Percentiles rank a stretch among this genome's conserved stretches.
These are phyloP conservation scores for Amphiprion ocellaris DNA, from an alignment of 2,113 vertebrate genomes.

Conservation along the genomic window DNA sequence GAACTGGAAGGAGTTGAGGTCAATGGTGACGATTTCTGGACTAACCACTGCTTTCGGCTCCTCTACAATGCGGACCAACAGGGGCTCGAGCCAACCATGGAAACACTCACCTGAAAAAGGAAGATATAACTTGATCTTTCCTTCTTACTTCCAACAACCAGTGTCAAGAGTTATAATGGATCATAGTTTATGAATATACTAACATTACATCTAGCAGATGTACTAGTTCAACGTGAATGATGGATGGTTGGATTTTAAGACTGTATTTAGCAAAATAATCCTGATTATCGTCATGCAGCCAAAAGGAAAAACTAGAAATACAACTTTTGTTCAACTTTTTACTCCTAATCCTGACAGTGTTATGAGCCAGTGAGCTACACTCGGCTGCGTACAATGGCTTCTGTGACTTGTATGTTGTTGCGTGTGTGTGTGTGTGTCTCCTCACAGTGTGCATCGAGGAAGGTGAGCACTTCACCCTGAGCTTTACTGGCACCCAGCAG, in stretches of 20 bases:
- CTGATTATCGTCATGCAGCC: too few relatives aligned
- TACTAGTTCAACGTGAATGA: too few relatives aligned
- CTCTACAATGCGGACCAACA: conserved; percentile 91
- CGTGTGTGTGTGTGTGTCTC: conserved; percentile 21
- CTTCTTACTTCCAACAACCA: too few relatives aligned
- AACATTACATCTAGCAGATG: too few relatives aligned
- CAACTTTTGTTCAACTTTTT: not conserved
- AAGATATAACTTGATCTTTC: not conserved
- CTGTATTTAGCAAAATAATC: too few relatives aligned
- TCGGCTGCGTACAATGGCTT: too few relatives aligned
- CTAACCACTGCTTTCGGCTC: conserved; percentile 94
- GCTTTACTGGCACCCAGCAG: conserved; percentile 93
- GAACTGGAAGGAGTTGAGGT: conserved; percentile 93
- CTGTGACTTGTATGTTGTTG: not conserved
- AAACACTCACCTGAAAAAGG: conserved; percentile 92
- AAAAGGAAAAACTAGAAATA: not conserved
- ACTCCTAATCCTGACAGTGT: not conserved
- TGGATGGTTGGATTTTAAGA: too few relatives aligned
- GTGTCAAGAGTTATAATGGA: too few relatives aligned
- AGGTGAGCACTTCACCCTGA: conserved; percentile 92
- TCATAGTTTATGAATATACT: not conserved
- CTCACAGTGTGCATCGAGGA: conserved; percentile 97
- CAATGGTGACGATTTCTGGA: conserved; percentile 93
- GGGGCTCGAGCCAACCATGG: conserved; percentile 95
- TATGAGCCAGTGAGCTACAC: not conserved